phyloP scores from a whole-genome alignment of 2,888 invertebrate species.

The Drosophila robusta region DNA sequence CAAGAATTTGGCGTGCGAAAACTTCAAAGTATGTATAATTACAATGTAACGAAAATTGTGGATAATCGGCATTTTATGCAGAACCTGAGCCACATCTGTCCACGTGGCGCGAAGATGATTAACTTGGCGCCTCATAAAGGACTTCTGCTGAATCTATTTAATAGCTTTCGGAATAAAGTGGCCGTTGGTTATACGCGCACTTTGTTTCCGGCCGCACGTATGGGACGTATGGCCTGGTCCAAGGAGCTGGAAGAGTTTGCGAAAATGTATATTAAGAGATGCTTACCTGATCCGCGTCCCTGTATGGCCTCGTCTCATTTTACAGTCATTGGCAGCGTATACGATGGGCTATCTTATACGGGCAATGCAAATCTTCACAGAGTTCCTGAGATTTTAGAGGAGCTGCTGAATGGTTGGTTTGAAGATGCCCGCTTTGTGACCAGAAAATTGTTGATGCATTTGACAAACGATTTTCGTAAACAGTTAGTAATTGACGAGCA shows the following conservation, averaged over 20 bases:
- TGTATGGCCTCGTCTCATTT: constrained; percentile 50
- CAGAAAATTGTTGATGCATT: constrained; percentile 1
- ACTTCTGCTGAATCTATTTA: constrained; percentile 26
- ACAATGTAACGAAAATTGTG: not conserved
- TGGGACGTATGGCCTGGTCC: constrained; percentile 62
- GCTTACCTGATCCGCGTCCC: not conserved
- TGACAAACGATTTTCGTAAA: constrained; percentile 1
- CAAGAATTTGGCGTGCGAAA: constrained; percentile 40
- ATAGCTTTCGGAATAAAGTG: constrained; percentile 45
- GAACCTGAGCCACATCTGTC: constrained; percentile 25
- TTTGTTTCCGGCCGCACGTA: constrained; percentile 46
- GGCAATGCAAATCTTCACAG: not conserved
- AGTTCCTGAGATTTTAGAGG: not conserved
- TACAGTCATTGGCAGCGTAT: constrained; percentile 41
- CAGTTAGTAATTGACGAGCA: constrained; percentile 2
- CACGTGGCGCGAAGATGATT: not conserved
- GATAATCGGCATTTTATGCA: constrained; percentile 4
- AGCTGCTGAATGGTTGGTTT: constrained; percentile 32
- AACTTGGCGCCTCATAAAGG: not conserved
- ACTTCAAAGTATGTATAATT: constrained; percentile 17
- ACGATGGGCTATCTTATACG: constrained; percentile 19
- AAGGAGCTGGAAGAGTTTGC: constrained; percentile 49
- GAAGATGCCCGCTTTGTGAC: constrained; percentile 32
- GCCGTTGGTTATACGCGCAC: constrained; percentile 36
- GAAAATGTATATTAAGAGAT: constrained; percentile 20